A percentile compares a stretch with the other conserved stretches of the same genome.
These are phyloP conservation scores for Phyto melanocephala DNA, from an alignment of 2,888 invertebrate species.

Conservation along the genomic window DNA sequence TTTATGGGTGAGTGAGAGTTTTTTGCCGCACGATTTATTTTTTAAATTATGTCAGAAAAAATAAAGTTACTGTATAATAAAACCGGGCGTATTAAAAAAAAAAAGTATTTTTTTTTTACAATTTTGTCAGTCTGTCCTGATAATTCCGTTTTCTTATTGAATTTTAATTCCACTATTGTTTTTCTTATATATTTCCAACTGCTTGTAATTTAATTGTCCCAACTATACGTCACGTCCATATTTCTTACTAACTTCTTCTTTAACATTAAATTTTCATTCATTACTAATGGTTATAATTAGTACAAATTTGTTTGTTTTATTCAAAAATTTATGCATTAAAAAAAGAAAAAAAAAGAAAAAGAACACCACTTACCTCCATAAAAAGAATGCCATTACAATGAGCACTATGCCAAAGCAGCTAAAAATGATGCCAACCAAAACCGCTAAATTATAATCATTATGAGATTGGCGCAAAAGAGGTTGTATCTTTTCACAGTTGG, in stretches of 20 bases:
- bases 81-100: too few species aligned
- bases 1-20: too few species aligned
- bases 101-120: too few species aligned
- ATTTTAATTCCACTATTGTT: too few species aligned
- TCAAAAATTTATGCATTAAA: background rate
- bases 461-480: conserved; percentile 81
- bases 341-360: conserved; percentile 14
- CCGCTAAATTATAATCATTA: conserved; percentile 84
- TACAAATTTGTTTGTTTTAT: conserved; percentile 4
- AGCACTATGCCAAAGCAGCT: conserved; percentile 85
- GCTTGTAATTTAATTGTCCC: too few species aligned
- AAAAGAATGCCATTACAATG: conserved; percentile 84
- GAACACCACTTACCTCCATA: conserved; percentile 85
- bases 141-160: too few species aligned
- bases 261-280: conserved; percentile 13
- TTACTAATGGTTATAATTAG: conserved; percentile 41
- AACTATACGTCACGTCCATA: background rate
- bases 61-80: too few species aligned
- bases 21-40: too few species aligned
- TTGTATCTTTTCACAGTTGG: conserved; percentile 84
- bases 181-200: too few species aligned
- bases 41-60: too few species aligned
- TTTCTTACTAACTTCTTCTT: background rate
- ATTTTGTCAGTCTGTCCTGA: too few species aligned
- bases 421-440: conserved; percentile 86